Evolutionary conservation across 2,113 vertebrate genomes (phyloP).

Genomic region (Silurus glanis): DNA sequence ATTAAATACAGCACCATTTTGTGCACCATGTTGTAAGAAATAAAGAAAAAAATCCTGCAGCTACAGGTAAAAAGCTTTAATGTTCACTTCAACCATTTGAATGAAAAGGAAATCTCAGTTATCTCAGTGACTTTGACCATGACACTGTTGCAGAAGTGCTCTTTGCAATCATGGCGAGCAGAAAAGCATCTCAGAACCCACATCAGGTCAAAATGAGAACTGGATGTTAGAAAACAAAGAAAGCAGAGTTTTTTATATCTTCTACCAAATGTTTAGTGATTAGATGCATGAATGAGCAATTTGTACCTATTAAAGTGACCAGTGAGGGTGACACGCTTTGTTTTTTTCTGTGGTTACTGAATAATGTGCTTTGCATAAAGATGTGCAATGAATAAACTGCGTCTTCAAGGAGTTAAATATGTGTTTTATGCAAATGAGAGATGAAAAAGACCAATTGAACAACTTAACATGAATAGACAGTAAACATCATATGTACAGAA

Average conservation of each 20-base stretch:
- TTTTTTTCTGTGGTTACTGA: not conserved
- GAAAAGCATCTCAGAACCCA: not conserved
- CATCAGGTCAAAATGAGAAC: not conserved
- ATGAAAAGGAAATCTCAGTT: not conserved
- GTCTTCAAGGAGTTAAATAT: not conserved
- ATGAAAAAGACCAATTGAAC: not conserved
- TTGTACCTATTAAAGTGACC: not conserved
- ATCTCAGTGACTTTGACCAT: not conserved
- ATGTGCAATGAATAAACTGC: not conserved
- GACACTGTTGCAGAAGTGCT: not conserved
- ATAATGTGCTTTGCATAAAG: not conserved
- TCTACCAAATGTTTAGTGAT: not conserved
- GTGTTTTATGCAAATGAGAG: not conserved
- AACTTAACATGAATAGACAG: not conserved
- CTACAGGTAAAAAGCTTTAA: not conserved
- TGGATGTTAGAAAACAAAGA: not conserved
- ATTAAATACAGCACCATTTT: not conserved
- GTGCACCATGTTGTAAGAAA: not conserved
- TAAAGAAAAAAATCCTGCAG: not conserved
- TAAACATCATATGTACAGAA: not conserved
- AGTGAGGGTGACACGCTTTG: not conserved
- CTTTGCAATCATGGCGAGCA: not conserved
- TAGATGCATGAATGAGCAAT: not conserved
- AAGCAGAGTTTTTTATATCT: not conserved
- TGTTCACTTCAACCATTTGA: not conserved